Percentiles rank a stretch among this genome's conserved stretches.
Evolutionary conservation across 2,113 vertebrate species (phyloP).

Genomic region (Polypterus bichir): DNA sequence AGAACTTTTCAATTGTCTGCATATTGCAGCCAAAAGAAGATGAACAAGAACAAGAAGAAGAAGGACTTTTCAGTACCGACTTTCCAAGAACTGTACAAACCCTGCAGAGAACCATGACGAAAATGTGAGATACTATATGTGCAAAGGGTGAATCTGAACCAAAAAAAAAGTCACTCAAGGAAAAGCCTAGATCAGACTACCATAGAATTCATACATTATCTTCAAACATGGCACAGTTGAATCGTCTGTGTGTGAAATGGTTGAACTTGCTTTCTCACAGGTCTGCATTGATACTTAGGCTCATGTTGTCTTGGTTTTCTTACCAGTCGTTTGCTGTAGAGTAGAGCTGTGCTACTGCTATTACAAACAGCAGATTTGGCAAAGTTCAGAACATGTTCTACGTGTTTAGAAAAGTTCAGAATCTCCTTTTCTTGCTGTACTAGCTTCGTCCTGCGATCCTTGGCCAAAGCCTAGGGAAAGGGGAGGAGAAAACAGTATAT

Average conservation of each 20-base stretch:
- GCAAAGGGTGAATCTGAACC: too few species aligned
- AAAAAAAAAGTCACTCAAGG: background rate
- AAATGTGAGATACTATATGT: too few species aligned
- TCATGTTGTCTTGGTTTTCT: slow-evolving; percentile 14
- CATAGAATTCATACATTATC: background rate
- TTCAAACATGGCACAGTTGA: too few species aligned
- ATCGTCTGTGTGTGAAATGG: too few species aligned
- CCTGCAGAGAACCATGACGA: too few species aligned
- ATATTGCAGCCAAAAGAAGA: too few species aligned
- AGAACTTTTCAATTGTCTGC: too few species aligned
- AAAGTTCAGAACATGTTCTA: slow-evolving; percentile 92
- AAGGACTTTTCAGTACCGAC: too few species aligned
- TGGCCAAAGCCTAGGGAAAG: slow-evolving; percentile 65
- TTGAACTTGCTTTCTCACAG: too few species aligned
- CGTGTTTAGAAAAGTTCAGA: slow-evolving; percentile 70
- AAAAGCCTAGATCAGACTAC: background rate
- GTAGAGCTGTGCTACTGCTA: slow-evolving; percentile 81
- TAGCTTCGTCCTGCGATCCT: slow-evolving; percentile 78
- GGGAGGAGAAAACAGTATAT: slow-evolving; percentile 13
- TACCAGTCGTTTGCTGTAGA: slow-evolving; percentile 89
- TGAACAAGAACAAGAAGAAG: too few species aligned
- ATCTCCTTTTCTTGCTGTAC: slow-evolving; percentile 88
- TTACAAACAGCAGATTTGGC: slow-evolving; percentile 91
- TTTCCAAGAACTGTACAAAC: too few species aligned
- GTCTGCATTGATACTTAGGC: too few species aligned